Evolutionary conservation across 2,797 vertebrate genomes (phyloP).

Genomic region (Orestias chungarensis): DNA sequence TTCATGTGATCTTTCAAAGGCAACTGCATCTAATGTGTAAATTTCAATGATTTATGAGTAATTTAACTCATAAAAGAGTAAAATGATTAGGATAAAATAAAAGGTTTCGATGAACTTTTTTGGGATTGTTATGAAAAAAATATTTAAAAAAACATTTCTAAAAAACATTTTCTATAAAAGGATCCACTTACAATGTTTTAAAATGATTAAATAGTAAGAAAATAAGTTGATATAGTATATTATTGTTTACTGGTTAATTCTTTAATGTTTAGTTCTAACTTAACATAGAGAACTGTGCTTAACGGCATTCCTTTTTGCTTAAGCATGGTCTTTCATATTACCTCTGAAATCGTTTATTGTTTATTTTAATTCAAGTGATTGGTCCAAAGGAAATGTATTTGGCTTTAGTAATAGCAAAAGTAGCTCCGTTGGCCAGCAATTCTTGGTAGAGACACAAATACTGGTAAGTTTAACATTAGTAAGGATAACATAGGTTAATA

Average conservation of each 20-base stretch:
- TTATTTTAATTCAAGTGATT: background rate
- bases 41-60: background rate
- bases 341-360: too few species aligned
- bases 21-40: background rate
- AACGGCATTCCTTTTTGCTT: background rate
- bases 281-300: background rate
- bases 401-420: background rate
- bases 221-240: background rate
- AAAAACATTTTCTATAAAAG: too few species aligned
- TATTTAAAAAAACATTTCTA: too few species aligned
- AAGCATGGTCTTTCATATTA: background rate
- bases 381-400: background rate
- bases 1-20: background rate
- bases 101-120: too few species aligned
- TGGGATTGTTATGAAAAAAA: too few species aligned
- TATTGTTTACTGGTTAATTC: background rate
- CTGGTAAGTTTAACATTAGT: background rate
- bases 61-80: background rate
- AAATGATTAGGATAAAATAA: background rate
- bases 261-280: background rate
- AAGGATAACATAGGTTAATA: background rate
- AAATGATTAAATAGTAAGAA: background rate
- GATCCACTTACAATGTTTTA: background rate
- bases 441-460: background rate
- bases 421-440: background rate